Conservation (phyloP, 2,888 invertebrate genomes). For the Caradrina kadenii region DNA sequence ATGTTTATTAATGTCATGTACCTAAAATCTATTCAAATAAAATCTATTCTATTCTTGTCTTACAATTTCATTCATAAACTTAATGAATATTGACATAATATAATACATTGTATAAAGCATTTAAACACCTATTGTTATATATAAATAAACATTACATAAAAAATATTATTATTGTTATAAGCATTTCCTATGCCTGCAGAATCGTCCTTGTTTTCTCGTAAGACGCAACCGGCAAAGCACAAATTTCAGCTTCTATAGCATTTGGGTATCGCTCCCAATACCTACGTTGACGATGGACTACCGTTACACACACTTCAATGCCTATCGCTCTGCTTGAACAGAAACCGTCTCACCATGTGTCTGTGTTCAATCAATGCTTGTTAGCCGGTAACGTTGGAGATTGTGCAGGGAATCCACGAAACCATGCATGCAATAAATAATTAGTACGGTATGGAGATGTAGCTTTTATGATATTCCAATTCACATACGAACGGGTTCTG, state of each 20-base stretch:
- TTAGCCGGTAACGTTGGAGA: slow-evolving; percentile 11
- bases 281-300: neutral
- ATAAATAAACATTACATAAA: too few species aligned
- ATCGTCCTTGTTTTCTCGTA: neutral
- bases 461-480: neutral
- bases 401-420: slow-evolving; percentile 2
- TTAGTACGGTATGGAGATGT: neutral
- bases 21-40: too few species aligned
- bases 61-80: too few species aligned
- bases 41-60: too few species aligned
- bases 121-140: too few species aligned
- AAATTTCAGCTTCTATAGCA: neutral
- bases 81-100: too few species aligned
- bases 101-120: too few species aligned
- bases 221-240: neutral
- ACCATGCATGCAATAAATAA: slow-evolving; percentile 4
- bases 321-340: slow-evolving; percentile 42
- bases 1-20: too few species aligned
- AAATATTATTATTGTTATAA: neutral
- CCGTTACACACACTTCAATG: slow-evolving; percentile 31
- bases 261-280: slow-evolving; percentile 4
- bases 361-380: slow-evolving; percentile 37
- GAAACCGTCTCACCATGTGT: slow-evolving; percentile 13
- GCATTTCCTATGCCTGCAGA: neutral
- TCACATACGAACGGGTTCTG: too few species aligned